Base-by-base conservation (phyloP, 2,113 vertebrate genomes). In the Calyptomena viridis region DNA sequence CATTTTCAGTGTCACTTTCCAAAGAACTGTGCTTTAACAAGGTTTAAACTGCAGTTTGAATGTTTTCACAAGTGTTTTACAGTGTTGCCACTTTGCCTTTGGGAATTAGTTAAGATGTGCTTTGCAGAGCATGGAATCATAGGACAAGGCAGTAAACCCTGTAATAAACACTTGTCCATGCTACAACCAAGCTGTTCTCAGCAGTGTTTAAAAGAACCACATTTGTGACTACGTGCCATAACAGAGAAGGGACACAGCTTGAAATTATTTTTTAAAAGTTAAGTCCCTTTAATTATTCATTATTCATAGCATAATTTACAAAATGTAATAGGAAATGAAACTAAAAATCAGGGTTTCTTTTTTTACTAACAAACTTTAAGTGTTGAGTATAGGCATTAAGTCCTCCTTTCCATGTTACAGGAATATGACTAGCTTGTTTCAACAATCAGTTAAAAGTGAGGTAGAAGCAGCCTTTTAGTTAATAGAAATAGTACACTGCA, bases 71-170 rank as follows among this genome's bases (percentile, higher is more conserved):
- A 94, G 90, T 92, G 88, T 83, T 95, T 89, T 90, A 60, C 83
- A 89, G n/a, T 3, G 8, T 92, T 95, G 85, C 96, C 92, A 95
- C 96, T 97, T 96, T 97, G 95, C 96, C 96, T 96, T 93, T 93
- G 96, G 95, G 96, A 96, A 96, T 97, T 97, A 97, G 95, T 95
- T 95, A 92, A 96, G 86, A 95, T 68, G 52, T 93, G 80, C 77
- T 66, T 97, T 96, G 83, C 88, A 89, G 74, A 89, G 77, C 80
- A 69, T 39, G 53, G 95, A 96, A 96, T 97, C 96, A 96, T 72
- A 94, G 90, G 80, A 96, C 92, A 71, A 89, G 86, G 58, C 95
- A 93, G 83, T 88, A 96, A 97, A 96, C 92, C 95, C 95, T 97
- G 92, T 96, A 97, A 97, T 97, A 96, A 96, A 96, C 92, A 62